Base-by-base conservation (phyloP, 2,113 vertebrate genomes). In the Bos indicus region DNA sequence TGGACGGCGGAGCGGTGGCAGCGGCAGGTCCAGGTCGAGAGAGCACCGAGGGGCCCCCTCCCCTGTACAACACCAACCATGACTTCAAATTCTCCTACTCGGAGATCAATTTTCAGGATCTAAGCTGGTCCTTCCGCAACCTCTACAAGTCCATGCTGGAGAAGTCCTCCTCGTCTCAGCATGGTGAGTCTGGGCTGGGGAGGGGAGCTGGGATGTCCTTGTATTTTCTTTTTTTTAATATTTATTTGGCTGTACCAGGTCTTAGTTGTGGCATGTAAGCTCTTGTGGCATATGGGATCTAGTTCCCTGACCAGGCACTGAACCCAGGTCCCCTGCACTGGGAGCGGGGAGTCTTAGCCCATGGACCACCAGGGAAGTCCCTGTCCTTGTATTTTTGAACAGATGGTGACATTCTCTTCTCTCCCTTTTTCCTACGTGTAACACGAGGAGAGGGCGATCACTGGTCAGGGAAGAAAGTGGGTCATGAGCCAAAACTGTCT, bases 81-180 rank as follows among this genome's bases (percentile, higher is more conserved):
- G 99, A 99, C 62, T 99, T 99, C 97, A 99, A 99, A 46, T 99
- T 99, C 98, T 99, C 99, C 99, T 99, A 99, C 86, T 99, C 99
- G 0, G 99, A 99, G 98, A 99, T 99, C 98, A 99, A 99, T 98
- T 99, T 99, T 87, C 99, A 99, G 74, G 99, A 99, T 97, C 98
- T 99, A 90, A 99, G 99, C 92, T 99, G 99, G 94, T 99, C 99
- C 92, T 99, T 99, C 98, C 99, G 99, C 96, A 99, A 99, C 86
- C 99, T 99, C 89, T 99, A 99, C 98, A 99, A 99, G 98, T 99
- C 99, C 25, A 99, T 99, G 99, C 99, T 99, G 91, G 99, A 99
- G 98, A 99, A 99, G 97, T 99, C 99, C 28, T 99, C 99, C 23
- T 99, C 99, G 25, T 99, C 99, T 59, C 99, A 99, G 67, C 99